phyloP scores from a whole-genome alignment of 2,797 vertebrate species.

The Eospalax fontanierii region DNA sequence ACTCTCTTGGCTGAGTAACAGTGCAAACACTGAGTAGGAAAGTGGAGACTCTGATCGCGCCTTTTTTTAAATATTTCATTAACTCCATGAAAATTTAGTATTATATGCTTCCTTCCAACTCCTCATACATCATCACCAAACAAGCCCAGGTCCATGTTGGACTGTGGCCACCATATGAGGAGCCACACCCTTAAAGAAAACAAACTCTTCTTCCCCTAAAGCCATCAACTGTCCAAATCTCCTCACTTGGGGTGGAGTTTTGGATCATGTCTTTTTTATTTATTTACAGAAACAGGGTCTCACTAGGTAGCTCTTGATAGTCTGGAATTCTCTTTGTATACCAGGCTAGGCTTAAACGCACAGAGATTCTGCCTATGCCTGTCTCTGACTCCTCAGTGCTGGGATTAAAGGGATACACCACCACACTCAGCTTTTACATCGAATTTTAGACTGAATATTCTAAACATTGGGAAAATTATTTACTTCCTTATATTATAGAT shows the following conservation, averaged over 20 bases:
- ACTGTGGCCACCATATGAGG: too few relatives aligned
- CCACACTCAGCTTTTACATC: not conserved
- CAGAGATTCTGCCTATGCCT: too few relatives aligned
- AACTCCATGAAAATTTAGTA: not conserved
- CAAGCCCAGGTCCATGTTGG: not conserved
- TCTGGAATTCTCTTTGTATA: too few relatives aligned
- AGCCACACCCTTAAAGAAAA: not conserved
- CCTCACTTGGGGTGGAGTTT: not conserved
- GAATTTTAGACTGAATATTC: not conserved
- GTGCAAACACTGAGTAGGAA: not conserved
- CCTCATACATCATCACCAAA: not conserved
- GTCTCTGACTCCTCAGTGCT: too few relatives aligned
- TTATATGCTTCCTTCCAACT: not conserved
- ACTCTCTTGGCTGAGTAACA: not conserved
- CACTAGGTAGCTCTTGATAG: too few relatives aligned
- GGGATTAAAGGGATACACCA: too few relatives aligned
- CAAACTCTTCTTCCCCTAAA: not conserved
- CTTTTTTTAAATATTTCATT: not conserved
- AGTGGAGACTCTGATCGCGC: not conserved
- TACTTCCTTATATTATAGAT: too few relatives aligned
- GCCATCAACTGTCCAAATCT: not conserved
- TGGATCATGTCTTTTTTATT: not conserved
- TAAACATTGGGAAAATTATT: not conserved
- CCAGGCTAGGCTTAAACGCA: too few relatives aligned
- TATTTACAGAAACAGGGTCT: too few relatives aligned